phyloP scores from a whole-genome alignment of 2,888 invertebrate species.

The Psylliodes chrysocephalus region DNA sequence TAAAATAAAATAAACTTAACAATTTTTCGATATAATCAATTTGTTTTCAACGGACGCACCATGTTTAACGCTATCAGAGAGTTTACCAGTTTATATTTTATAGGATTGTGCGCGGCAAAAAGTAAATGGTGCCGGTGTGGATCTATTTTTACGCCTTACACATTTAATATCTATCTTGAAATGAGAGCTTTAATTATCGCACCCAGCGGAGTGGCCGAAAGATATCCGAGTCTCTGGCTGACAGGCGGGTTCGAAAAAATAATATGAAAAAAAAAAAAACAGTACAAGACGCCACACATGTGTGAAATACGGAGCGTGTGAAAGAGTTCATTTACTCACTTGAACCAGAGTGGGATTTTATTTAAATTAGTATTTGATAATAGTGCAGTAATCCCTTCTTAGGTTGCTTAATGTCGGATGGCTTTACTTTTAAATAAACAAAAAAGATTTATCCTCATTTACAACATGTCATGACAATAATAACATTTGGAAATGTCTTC shows the following conservation, averaged over 20 bases:
- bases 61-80: background rate
- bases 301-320: conserved; percentile 54
- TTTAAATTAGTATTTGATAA: too few relatives aligned
- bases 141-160: conserved; percentile 43
- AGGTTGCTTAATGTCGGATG: too few relatives aligned
- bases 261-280: conserved; percentile 42
- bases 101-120: conserved; percentile 29
- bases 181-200: conserved; percentile 49
- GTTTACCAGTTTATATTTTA: conserved; percentile 18
- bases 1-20: too few relatives aligned
- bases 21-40: too few relatives aligned
- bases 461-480: too few relatives aligned
- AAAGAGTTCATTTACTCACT: conserved; percentile 50
- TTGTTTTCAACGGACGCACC: too few relatives aligned
- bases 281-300: conserved; percentile 52
- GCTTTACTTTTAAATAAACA: too few relatives aligned
- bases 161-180: conserved; percentile 43
- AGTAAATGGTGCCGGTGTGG: conserved; percentile 36
- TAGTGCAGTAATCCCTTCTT: too few relatives aligned
- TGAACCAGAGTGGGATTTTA: conserved; percentile 1
- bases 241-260: conserved; percentile 45
- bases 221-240: conserved; percentile 51
- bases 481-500: too few relatives aligned
- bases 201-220: conserved; percentile 49
- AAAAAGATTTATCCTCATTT: too few relatives aligned